Conservation (phyloP, 2,113 vertebrate species). For the Gymnocephalus cernua region DNA sequence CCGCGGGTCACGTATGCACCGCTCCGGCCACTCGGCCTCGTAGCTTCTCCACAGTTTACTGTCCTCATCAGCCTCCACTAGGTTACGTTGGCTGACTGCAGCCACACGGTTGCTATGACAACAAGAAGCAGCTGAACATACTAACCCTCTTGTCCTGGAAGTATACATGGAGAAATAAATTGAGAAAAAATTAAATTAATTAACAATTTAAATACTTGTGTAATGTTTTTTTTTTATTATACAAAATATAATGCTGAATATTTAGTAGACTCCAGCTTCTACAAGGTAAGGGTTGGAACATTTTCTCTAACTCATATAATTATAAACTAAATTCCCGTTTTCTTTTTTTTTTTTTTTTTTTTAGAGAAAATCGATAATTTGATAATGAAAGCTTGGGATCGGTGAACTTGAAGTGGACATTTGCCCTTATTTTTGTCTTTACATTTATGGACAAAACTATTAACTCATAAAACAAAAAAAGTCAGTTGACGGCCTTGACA, state of each 20-base stretch:
- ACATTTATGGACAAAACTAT: not conserved
- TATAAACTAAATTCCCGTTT: not conserved
- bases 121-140: conserved; percentile 19
- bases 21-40: conserved; percentile 20
- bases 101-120: conserved; percentile 44
- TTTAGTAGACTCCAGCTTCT: not conserved
- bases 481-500: too few species aligned
- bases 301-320: not conserved
- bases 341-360: not conserved
- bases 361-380: not conserved
- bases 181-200: not conserved
- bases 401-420: not conserved
- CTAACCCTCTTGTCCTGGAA: not conserved
- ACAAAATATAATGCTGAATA: not conserved
- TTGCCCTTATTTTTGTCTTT: not conserved
- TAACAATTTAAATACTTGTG: not conserved
- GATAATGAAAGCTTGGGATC: not conserved
- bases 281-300: not conserved
- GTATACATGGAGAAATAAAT: not conserved
- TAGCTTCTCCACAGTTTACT: conserved; percentile 13
- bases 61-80: conserved; percentile 6
- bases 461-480: too few species aligned
- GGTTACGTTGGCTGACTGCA: not conserved
- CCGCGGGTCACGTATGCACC: conserved; percentile 81
- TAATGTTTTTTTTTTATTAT: not conserved